A percentile compares a stretch with the other conserved stretches of the same genome.
phyloP scores from a whole-genome alignment of 2,113 vertebrate species.

The Tetrao urogallus region DNA sequence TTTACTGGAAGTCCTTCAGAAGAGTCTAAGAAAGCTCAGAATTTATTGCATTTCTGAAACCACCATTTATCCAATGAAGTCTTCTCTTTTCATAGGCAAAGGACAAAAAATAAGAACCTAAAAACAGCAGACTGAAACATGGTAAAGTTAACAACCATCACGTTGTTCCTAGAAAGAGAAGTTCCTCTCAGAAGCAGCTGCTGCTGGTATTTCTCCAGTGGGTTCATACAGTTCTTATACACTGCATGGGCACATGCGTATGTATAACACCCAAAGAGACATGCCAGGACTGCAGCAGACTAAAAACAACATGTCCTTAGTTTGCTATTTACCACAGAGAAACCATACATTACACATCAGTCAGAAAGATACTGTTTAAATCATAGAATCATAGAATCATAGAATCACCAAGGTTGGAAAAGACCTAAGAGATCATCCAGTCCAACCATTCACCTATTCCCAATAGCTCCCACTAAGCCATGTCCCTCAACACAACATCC shows the following conservation, averaged over 20 bases:
- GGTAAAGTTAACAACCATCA: neutral
- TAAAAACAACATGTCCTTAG: neutral
- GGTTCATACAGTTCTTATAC: fast-evolving
- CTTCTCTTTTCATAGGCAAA: neutral
- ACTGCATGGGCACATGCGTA: neutral
- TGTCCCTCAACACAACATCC: too few species aligned
- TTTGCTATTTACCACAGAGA: neutral
- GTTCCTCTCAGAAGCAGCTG: neutral
- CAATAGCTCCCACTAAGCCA: too few species aligned
- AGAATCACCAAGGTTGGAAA: too few species aligned
- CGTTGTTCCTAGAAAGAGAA: neutral
- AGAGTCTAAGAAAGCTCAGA: constrained; percentile 28
- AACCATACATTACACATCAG: neutral
- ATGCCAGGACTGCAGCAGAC: neutral
- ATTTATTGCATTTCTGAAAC: neutral
- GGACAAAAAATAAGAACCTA: neutral
- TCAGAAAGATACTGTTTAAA: neutral
- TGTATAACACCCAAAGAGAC: neutral
- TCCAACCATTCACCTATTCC: too few species aligned
- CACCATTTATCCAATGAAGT: neutral
- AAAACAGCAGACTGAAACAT: neutral
- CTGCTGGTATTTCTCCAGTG: neutral
- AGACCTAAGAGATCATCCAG: too few species aligned
- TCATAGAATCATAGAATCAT: too few species aligned
- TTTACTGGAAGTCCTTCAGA: neutral